A percentile compares a stretch with the other conserved stretches of the same genome.
phyloP scores from a whole-genome alignment of 2,113 vertebrate species.

The Pyrgilauda ruficollis region DNA sequence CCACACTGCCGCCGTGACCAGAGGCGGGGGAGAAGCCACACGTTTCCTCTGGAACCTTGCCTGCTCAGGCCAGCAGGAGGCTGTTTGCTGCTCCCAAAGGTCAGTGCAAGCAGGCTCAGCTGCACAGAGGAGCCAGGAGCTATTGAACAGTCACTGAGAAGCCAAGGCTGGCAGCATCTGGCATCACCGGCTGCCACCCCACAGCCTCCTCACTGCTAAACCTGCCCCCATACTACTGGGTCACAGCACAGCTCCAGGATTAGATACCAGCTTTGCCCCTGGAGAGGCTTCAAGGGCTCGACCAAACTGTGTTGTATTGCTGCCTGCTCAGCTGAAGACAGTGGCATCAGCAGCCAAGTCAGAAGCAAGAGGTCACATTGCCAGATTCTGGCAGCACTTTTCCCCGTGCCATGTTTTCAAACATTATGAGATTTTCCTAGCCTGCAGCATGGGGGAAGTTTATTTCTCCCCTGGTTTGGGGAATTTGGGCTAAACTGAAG shows the following conservation, averaged over 20 bases:
- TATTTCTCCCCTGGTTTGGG: background rate
- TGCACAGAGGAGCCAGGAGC: background rate
- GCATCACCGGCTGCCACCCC: background rate
- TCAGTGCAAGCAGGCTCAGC: background rate
- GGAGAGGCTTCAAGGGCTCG: background rate
- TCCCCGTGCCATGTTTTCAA: background rate
- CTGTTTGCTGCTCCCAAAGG: background rate
- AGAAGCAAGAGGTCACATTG: background rate
- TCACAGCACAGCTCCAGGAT: background rate
- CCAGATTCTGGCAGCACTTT: background rate
- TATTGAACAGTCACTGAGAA: fast-evolving
- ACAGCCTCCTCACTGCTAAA: background rate
- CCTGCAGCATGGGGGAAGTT: background rate
- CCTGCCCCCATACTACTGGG: background rate
- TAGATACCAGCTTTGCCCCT: background rate
- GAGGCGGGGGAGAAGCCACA: background rate
- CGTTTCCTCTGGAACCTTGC: fast-evolving
- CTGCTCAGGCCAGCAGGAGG: background rate
- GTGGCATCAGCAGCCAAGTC: background rate
- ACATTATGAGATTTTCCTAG: background rate
- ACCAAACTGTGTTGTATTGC: background rate
- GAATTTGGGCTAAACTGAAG: background rate
- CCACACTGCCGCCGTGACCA: fast-evolving
- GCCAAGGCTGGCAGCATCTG: background rate
- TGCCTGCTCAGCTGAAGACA: background rate